Base-by-base conservation (phyloP, 2,888 invertebrate genomes). In the Leucophenga maculata region DNA sequence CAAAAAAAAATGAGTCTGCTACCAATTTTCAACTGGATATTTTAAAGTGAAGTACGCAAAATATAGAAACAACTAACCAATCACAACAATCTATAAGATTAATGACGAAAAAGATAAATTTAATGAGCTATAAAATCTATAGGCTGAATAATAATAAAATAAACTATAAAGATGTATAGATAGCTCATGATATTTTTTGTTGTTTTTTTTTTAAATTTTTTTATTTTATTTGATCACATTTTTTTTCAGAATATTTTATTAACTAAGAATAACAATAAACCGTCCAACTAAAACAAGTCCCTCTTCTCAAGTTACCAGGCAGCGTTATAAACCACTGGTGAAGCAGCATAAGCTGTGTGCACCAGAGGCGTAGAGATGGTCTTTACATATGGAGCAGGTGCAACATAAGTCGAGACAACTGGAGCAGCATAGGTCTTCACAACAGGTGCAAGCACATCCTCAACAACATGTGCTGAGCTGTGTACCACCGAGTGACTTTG, bases 391-490 rank as follows among this genome's bases (percentile, higher is more conserved):
- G 70, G 64, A 6, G 60, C 68, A 18, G 79, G 78, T 46, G 76
- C 73, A n/a, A 73, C 73, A 52, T 72, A 72, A 14, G 70, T 68
- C 1, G 9, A 48, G 65, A 68, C 26, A 8, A 75, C 69, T 71
- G 72, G 65, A 18, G 77, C 73, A 22, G 75, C 76, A 71, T 77
- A 74, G 46, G 72, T 73, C 54, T 75, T 78, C 57, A 85, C 77
- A 55, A 80, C 79, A 11, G 86, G 86, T 13, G 86, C 77, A 54
- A 81, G 72, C 66, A 82, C 65, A 71, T 80, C 77, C 46, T 67
- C 14, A 14, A 67, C 26, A 14, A 57, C 57, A 57, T 67, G 44
- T n/a, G 67, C 67, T 1, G n/a, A 20, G 44, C 67, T 67, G 13
- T 67, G 67, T 16, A 67, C 67, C 22, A 67, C 46, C 20, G 67